A percentile compares a stretch with the other conserved stretches of the same genome.
These are phyloP conservation scores for Xanthostigma xanthostigma DNA, from an alignment of 2,888 invertebrate genomes.

Conservation along the genomic window DNA sequence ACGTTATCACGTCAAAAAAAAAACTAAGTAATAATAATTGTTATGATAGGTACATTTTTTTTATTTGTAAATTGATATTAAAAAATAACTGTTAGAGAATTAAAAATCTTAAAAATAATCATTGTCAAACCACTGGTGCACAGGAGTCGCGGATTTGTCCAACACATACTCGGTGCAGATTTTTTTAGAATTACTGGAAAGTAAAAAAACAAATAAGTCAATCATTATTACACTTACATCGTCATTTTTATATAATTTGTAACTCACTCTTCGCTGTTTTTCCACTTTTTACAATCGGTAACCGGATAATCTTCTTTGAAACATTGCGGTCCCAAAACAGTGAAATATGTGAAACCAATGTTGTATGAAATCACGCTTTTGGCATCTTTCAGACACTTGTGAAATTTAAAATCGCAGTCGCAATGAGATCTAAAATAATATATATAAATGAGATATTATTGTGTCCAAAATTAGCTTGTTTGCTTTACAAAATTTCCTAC, in stretches of 20 bases:
- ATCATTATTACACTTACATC: neutral
- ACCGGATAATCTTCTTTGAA: conserved; percentile 45
- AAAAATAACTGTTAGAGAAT: too few relatives aligned
- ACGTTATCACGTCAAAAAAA: too few relatives aligned
- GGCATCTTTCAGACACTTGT: conserved; percentile 45
- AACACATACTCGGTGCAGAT: conserved; percentile 40
- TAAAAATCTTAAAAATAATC: too few relatives aligned
- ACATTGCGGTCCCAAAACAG: conserved; percentile 55
- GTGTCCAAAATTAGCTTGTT: neutral
- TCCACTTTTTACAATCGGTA: conserved; percentile 27
- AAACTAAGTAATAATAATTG: too few relatives aligned
- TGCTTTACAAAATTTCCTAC: too few relatives aligned
- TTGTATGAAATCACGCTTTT: conserved; percentile 37
- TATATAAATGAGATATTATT: neutral
- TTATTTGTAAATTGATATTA: too few relatives aligned
- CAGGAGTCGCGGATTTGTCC: conserved; percentile 31
- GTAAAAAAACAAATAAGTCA: neutral
- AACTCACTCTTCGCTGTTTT: conserved; percentile 14
- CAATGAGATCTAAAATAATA: conserved; percentile 46
- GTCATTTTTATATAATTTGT: neutral
- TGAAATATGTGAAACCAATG: conserved; percentile 58
- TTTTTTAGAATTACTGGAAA: conserved; percentile 12
- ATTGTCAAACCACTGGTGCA: conserved; percentile 48
- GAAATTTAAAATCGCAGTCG: conserved; percentile 51
- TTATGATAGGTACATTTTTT: too few relatives aligned